Conservation (phyloP, 1,140 invertebrate species). For the Maconellicoccus hirsutus region DNA sequence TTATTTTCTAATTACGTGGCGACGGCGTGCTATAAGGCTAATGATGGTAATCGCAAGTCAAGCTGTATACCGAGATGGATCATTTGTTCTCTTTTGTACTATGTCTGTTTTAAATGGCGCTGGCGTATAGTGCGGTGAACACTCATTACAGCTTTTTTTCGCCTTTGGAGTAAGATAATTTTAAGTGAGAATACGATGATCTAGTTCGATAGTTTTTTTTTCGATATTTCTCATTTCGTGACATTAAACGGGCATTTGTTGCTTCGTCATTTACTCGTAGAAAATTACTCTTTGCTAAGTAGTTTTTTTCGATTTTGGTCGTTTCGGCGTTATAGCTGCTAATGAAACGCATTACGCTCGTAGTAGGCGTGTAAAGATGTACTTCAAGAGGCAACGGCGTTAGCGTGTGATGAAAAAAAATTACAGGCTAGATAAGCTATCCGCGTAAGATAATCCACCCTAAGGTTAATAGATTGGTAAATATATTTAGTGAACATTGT, state of each 20-base stretch:
- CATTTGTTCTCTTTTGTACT: neutral
- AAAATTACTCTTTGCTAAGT: conserved; percentile 7
- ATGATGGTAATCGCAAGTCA: neutral
- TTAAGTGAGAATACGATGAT: neutral
- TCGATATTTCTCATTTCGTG: neutral
- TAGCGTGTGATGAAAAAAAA: neutral
- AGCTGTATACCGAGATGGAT: neutral
- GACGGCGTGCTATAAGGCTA: neutral
- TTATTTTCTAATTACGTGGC: conserved; percentile 4
- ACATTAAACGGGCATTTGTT: neutral
- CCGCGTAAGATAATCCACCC: neutral
- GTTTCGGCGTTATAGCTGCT: neutral
- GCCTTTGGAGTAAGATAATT: too few relatives aligned
- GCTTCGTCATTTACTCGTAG: neutral
- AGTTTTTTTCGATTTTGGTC: neutral
- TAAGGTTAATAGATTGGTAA: neutral
- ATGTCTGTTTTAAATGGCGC: too few relatives aligned
- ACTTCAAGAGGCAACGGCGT: neutral
- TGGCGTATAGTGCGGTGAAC: too few relatives aligned
- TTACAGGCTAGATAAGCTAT: neutral
- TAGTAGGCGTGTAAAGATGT: neutral
- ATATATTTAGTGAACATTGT: neutral
- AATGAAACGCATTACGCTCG: neutral
- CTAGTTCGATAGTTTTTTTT: neutral
- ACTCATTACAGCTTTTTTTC: too few relatives aligned